Base-by-base conservation (phyloP, 2,888 invertebrate species). In the Drosophila neotestacea region DNA sequence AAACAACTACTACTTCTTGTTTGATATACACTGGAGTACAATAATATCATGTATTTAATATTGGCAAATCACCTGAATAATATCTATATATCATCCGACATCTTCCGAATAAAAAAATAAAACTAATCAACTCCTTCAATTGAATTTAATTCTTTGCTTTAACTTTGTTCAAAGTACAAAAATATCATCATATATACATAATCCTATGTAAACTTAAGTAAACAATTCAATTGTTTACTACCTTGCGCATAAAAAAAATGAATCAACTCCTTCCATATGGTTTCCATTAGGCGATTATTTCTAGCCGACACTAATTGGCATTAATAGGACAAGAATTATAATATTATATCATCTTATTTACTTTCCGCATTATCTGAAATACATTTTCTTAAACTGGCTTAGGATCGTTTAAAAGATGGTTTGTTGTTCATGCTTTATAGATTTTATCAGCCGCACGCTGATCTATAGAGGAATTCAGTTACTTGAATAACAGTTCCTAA, bases 401-500 rank as follows among this genome's bases (percentile, higher is more conserved):
- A 50, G 55, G 60, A 65, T 65, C 65, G 47, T 60, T 72, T 59
- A 32, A 22, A 44, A 51, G 66, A 65, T 77, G 52, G 63, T 72
- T 77, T 73, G 66, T 70, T 47, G 39, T 56, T 58, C 50, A 51
- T 55, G 41, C 48, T 73, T 73, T 48, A 64, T 55, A 41, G 48
- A 58, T 61, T 64, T 59, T 61, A 61, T 58, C 42, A 56, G 41
- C 68, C 16, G 32, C 41, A 34, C 16, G 51, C 39, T 54, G 51
- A 66, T 61, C 52, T 61, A 66, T 66, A 66, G 61, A 61, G 61
- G 52, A 52, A 36, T 47, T 47, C 32, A 48, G 42, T 39, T 55
- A 46, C 55, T 51, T 47, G 38, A 39, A 48, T 52, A 48, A 52
- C 55, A 62, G 61, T 61, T 55, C 6, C 47, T n/a, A 73, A 79